Evolutionary conservation across 92 coral and sea anemone species (phyloP).

Genomic region (Blastomussa wellsi): DNA sequence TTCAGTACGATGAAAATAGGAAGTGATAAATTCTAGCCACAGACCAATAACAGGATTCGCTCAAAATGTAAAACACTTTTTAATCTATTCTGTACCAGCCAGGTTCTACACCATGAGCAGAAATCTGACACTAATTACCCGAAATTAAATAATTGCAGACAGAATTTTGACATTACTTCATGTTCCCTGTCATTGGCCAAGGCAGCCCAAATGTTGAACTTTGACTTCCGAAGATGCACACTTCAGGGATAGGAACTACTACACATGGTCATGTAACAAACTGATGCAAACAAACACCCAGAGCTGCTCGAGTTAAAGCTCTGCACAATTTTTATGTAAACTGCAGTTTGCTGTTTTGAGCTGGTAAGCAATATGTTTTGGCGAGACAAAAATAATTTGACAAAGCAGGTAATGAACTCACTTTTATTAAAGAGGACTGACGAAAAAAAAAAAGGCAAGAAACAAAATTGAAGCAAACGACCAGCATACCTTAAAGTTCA

Average conservation of each 20-base stretch:
- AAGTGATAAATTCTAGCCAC: too few relatives aligned
- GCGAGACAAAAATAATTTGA: background rate
- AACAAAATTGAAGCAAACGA: background rate
- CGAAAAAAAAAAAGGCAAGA: background rate
- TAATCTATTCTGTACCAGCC: too few relatives aligned
- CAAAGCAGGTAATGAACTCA: background rate
- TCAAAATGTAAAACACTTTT: too few relatives aligned
- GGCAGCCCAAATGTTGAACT: too few relatives aligned
- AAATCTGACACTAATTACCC: background rate
- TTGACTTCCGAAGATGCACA: background rate
- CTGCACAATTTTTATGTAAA: background rate
- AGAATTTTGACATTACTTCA: too few relatives aligned
- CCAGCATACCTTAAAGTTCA: slow-evolving; percentile 15
- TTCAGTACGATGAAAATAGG: too few relatives aligned
- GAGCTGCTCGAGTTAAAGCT: background rate
- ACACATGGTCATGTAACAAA: background rate
- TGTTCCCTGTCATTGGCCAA: too few relatives aligned
- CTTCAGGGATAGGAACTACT: background rate
- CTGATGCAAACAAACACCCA: background rate
- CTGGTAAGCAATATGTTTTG: background rate
- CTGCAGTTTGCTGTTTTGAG: background rate
- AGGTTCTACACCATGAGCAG: background rate
- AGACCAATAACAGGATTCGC: too few relatives aligned
- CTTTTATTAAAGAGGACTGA: background rate
- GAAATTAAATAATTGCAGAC: background rate